Evolutionary conservation across 2,888 invertebrate species (phyloP), one percentile per base, ranked within the genome.

Genomic region (Tolmerus cingulatus): DNA sequence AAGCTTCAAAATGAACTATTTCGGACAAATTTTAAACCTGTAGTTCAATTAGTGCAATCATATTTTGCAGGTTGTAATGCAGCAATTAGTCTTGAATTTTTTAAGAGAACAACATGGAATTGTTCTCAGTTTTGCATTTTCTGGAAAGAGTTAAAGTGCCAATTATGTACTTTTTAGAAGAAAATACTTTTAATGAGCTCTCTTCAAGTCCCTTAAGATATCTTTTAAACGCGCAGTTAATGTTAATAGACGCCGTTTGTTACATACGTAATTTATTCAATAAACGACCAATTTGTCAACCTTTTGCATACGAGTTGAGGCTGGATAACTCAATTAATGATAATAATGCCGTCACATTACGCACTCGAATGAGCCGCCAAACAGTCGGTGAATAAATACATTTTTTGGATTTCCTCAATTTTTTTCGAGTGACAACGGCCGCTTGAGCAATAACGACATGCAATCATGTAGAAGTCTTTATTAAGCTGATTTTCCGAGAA

Each of bases 401-500:
- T 66, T 40, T 66, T 66, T 66, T 66, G 66, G 66, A 66, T 66
- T 66, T 66, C 66, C 66, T 66, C 27, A 40, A 40, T 40, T 66
- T 66, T 66, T 66, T 57, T 66, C 27, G 66, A 66, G 66, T 66
- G 66, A 23, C 27, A 66, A 66, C 66, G 66, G 66, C 66, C 27
- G 66, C 66, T 66, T 66, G 66, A 27, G 66, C 66, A 66, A 66
- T 66, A 66, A 66, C 66, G 27, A 23, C 66, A 85, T 74, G 81
- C 86, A 82, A 82, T 87, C 86, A 82, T 81, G 87, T 57, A 86
- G 81, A 86, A 87, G 57, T 87, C 86, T 87, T 87, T 82, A 87
- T 87, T 87, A 86, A 87, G 87, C 86, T 87, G 87, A 87, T 87
- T 87, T 87, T 87, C 87, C 86, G 55, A 55, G 81, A 87, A 87